Percentiles rank a stretch among this genome's conserved stretches.
Conservation (phyloP, 1,140 invertebrate species). For the Drosophila busckii region DNA sequence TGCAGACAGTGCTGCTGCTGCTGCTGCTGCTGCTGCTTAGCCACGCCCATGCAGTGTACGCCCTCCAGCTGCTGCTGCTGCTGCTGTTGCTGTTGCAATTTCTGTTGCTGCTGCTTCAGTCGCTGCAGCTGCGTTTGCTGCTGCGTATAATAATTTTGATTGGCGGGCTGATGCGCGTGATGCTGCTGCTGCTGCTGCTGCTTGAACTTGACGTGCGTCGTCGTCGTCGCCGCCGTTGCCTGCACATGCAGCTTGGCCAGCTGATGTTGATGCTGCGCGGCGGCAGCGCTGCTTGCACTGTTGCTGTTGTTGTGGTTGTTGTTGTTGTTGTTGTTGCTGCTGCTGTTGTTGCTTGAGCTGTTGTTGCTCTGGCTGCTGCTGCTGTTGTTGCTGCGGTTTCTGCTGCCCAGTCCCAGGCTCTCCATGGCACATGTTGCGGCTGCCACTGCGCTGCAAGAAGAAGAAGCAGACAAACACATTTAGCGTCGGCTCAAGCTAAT, state of each 20-base stretch:
- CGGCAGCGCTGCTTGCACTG: neutral
- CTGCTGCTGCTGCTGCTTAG: constrained; percentile 11
- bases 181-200: constrained; percentile 24
- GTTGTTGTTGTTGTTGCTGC: constrained; percentile 24
- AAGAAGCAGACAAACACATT: neutral
- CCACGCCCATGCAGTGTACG: constrained; percentile 20
- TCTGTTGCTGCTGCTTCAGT: constrained; percentile 54
- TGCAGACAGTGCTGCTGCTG: constrained; percentile 44
- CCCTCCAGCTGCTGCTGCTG: constrained; percentile 40
- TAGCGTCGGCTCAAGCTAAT: too few species aligned
- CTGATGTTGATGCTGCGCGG: constrained; percentile 23
- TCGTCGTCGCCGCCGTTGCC: constrained; percentile 32
- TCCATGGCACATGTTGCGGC: constrained; percentile 76
- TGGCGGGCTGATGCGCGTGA: constrained; percentile 40
- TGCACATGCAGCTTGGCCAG: constrained; percentile 36
- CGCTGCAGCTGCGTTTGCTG: constrained; percentile 67
- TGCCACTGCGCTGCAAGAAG: constrained; percentile 21
- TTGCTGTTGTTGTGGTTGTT: constrained; percentile 11
- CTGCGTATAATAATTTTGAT: constrained; percentile 74
- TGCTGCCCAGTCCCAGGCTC: constrained; percentile 70
- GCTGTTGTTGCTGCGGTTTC: constrained; percentile 55
- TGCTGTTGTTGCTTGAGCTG: constrained; percentile 22
- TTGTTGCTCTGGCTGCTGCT: constrained; percentile 12
- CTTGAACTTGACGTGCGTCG: constrained; percentile 41
- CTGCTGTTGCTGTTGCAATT: constrained; percentile 37